Percentiles rank a stretch among this genome's conserved stretches.
Evolutionary conservation across 2,888 invertebrate genomes (phyloP).

Genomic region (Brenthis daphne): DNA sequence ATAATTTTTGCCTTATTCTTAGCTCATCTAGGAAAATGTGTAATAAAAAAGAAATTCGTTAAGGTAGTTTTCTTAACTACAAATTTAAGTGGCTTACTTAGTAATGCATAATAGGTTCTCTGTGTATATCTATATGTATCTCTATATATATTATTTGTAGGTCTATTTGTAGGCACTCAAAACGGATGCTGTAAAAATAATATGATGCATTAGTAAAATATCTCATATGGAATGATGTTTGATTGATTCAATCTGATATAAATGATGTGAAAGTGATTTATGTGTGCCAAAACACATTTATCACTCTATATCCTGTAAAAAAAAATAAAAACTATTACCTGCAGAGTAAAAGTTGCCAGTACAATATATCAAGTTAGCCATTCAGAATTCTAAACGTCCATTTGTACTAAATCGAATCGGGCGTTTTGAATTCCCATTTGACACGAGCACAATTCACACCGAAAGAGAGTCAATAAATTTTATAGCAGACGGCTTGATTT

Average conservation of each 20-base stretch:
- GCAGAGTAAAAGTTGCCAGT: conserved; percentile 30
- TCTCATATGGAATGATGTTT: too few relatives aligned
- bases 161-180: too few relatives aligned
- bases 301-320: conserved; percentile 20
- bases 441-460: conserved; percentile 58
- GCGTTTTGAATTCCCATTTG: conserved; percentile 60
- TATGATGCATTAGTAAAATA: too few relatives aligned
- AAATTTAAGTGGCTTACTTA: conserved; percentile 22
- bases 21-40: conserved; percentile 53
- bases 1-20: conserved; percentile 53
- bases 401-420: conserved; percentile 52
- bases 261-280: not conserved
- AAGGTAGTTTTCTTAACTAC: conserved; percentile 45
- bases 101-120: not conserved
- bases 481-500: conserved; percentile 75
- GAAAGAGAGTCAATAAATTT: conserved; percentile 77
- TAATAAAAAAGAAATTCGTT: conserved; percentile 41
- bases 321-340: conserved; percentile 36
- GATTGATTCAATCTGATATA: not conserved
- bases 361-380: conserved; percentile 40
- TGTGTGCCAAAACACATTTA: conserved; percentile 11
- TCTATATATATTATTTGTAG: too few relatives aligned
- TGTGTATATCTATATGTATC: too few relatives aligned
- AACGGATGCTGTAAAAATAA: too few relatives aligned
- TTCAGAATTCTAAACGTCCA: conserved; percentile 58